These are phyloP conservation scores for Chroicocephalus ridibundus DNA, from an alignment of 2,113 vertebrate species.

Conservation along the genomic window DNA sequence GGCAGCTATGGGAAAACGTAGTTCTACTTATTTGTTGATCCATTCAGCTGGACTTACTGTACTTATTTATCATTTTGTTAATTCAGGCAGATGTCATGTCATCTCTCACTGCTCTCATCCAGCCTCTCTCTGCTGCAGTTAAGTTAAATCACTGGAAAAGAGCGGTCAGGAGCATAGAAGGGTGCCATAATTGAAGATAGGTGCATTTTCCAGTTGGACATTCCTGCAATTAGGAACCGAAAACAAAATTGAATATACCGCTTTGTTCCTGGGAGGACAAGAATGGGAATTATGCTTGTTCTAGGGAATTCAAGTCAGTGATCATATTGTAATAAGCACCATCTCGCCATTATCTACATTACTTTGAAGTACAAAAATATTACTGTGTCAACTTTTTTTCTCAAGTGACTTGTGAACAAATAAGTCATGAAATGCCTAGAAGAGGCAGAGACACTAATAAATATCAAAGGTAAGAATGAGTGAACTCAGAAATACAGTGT, in stretches of 20 bases:
- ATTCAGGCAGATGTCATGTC: conserved; percentile 1
- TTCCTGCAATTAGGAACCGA: neutral
- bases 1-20: neutral
- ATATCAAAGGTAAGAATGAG: neutral
- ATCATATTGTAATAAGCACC: neutral
- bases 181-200: neutral
- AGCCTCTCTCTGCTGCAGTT: neutral
- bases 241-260: neutral
- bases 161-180: neutral
- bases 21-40: neutral
- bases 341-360: neutral
- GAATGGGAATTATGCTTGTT: neutral
- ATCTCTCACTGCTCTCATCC: neutral
- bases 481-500: neutral
- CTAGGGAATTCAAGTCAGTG: neutral
- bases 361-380: neutral
- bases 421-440: neutral
- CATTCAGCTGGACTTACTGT: neutral
- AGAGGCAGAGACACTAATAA: neutral
- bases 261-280: neutral
- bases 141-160: neutral
- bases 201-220: neutral
- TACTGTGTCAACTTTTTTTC: neutral
- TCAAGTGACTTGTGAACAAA: neutral
- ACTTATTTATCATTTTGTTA: neutral